phyloP scores from a whole-genome alignment of 2,888 invertebrate genomes.

The Caenorhabditis plicata region DNA sequence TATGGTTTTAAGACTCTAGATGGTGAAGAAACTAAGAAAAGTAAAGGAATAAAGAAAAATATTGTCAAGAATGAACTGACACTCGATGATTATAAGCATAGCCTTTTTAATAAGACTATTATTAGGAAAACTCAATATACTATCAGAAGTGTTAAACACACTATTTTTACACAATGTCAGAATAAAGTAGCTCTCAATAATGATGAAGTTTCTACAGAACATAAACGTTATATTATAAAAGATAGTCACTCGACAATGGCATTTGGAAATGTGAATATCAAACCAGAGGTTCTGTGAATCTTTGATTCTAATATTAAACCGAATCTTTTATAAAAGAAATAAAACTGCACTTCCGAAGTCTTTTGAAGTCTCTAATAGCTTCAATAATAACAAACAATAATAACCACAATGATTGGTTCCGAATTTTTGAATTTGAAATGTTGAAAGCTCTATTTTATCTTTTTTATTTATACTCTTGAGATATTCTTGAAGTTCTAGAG shows the following conservation, averaged over 20 bases:
- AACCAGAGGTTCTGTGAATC: no score
- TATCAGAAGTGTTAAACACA: conserved; percentile 18
- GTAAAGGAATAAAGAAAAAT: neutral
- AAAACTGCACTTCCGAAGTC: no score
- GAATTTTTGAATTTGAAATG: conserved; percentile 2
- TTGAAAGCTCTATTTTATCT: conserved; percentile 1
- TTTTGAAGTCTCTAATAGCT: conserved; percentile 1
- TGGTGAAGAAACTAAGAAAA: conserved; percentile 10
- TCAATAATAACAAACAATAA: neutral
- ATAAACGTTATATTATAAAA: no score
- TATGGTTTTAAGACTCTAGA: conserved; percentile 35
- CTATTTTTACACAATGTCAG: no score
- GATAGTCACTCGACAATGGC: conserved; percentile 1
- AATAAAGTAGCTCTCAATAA: no score
- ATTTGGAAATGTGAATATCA: no score
- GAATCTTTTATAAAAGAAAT: no score
- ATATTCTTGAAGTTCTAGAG: neutral
- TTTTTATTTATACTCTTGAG: neutral
- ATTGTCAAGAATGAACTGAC: conserved; percentile 1
- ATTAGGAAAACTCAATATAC: conserved; percentile 15
- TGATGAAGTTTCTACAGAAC: no score
- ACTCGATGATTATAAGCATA: neutral
- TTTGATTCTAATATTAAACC: no score
- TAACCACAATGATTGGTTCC: conserved; percentile 3
- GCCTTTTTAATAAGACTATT: conserved; percentile 16